A percentile compares a stretch with the other conserved stretches of the same genome.
phyloP scores from a whole-genome alignment of 2,113 vertebrate genomes.

The Toxotes chatareus region DNA sequence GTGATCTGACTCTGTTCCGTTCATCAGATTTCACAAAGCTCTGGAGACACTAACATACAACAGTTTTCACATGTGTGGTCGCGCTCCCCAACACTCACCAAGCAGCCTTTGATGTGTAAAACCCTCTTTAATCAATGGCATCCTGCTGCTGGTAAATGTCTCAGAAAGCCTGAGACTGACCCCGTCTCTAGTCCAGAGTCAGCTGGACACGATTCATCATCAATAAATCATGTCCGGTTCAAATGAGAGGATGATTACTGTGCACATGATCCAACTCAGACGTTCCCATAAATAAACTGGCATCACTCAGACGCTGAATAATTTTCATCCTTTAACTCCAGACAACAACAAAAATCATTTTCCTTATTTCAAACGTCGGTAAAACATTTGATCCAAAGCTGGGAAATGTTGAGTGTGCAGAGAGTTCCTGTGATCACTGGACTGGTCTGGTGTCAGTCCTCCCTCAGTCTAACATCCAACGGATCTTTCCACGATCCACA shows the following conservation, averaged over 20 bases:
- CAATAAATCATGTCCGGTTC: neutral
- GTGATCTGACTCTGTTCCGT: neutral
- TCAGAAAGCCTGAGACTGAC: neutral
- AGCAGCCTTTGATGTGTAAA: neutral
- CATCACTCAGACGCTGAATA: too few relatives aligned
- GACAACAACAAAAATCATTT: too few relatives aligned
- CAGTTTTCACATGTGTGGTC: neutral
- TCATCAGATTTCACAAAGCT: neutral
- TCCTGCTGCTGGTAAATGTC: neutral
- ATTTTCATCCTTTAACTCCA: too few relatives aligned
- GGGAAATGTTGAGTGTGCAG: neutral
- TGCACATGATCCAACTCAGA: too few relatives aligned
- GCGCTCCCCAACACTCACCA: neutral
- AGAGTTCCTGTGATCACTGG: too few relatives aligned
- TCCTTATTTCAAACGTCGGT: too few relatives aligned
- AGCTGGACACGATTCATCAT: neutral
- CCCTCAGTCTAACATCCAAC: constrained; percentile 4
- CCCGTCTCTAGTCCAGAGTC: too few relatives aligned
- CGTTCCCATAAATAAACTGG: too few relatives aligned
- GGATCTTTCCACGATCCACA: neutral
- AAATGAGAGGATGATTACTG: neutral
- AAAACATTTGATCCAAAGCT: neutral
- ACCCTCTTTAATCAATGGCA: neutral
- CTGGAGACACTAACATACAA: neutral
- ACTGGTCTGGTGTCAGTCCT: too few relatives aligned